Base-by-base conservation (phyloP, 2,113 vertebrate species). In the Elephantulus edwardii region DNA sequence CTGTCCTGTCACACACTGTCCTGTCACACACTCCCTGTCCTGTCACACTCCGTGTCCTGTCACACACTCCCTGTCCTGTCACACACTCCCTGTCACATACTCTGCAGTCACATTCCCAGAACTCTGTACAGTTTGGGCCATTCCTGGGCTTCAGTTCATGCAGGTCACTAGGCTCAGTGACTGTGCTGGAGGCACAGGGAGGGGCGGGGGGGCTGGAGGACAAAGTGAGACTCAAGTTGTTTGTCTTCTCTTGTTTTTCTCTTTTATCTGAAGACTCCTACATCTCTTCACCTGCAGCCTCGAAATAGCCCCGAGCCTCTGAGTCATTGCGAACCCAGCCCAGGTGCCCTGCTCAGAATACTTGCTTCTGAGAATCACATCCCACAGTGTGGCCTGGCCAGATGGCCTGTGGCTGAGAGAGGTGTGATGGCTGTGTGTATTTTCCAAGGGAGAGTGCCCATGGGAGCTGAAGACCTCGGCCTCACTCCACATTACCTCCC, bases 241-340 rank as follows among this genome's bases (percentile, higher is more conserved):
- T 79, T 70, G 50, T 66, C 9, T 14, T 54, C 22, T 71, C 44
- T 88, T 92, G 93, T 92, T 93, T 95, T 92, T 77, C 84, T 92
- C 79, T 78, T 48, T 78, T 62, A 76, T 88, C 91, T 88, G 83
- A 62, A 84, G 62, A 3, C 28, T 83, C 48, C 38, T 28, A 16
- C 40, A 14, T 13, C 46, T 40, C 1, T 2, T 60, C 91, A 92
- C 83, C 87, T 92, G 89, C 52, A 86, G 92, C 71, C 50, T 44
- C 83, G 86, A 94, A 93, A 93, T 86, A 94, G 52, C 44, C 60
- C 54, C 11, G 30, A 56, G n/a, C 1, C 22, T n/a, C 74, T 93
- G 91, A 95, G 80, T 96, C 95, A 96, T 93, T 83, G 19, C 24
- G 76, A 88, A 42, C 40, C 20, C 11, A 66, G 10, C 50, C 52